Evolutionary conservation across 1,140 invertebrate species (phyloP).

Genomic region (Eriosoma lanigerum): DNA sequence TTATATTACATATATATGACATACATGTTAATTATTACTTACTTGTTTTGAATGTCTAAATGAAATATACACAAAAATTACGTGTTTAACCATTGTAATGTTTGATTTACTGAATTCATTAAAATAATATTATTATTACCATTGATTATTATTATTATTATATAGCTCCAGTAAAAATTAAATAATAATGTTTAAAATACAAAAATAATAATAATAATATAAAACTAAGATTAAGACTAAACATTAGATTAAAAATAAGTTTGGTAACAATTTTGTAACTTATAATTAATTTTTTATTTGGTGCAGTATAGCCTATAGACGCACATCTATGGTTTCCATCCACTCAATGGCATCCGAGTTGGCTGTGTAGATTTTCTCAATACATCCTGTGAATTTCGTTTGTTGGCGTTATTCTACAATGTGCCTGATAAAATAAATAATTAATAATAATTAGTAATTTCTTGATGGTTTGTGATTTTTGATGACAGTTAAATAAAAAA

Average conservation of each 20-base stretch:
- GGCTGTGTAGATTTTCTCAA: constrained; percentile 14
- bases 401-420: background rate
- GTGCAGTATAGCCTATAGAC: background rate
- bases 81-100: background rate
- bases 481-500: constrained; percentile 9
- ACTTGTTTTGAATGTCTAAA: constrained; percentile 17
- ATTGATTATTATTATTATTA: no score
- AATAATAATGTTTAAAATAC: no score
- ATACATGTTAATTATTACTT: constrained; percentile 23
- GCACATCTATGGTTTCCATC: constrained; percentile 9
- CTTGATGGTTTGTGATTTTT: constrained; percentile 19
- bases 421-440: no score
- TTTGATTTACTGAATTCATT: constrained; percentile 10
- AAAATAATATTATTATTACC: no score
- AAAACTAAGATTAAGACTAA: no score
- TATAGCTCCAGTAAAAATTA: no score
- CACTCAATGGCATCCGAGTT: background rate
- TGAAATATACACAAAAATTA: background rate
- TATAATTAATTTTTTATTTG: no score
- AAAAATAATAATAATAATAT: no score
- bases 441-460: no score
- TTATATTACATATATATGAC: background rate
- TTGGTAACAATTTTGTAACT: no score
- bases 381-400: constrained; percentile 19
- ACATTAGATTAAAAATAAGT: no score